These are phyloP conservation scores for Columbina picui DNA, from an alignment of 2,113 vertebrate species.

Conservation along the genomic window DNA sequence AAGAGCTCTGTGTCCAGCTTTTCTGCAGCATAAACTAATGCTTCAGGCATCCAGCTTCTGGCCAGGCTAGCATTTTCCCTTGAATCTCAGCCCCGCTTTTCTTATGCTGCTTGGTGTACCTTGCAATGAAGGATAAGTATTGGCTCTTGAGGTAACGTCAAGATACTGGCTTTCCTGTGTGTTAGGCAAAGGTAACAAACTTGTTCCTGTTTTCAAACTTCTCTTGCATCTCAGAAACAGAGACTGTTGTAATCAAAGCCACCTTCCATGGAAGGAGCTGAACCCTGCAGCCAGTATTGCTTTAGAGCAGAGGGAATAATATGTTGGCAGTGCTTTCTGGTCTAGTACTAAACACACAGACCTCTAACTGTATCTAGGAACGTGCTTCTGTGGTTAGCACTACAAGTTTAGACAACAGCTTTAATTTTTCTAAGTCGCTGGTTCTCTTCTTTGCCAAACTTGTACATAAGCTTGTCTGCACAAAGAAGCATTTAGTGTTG, in stretches of 20 bases:
- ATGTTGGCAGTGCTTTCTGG: not conserved
- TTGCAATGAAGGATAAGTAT: not conserved
- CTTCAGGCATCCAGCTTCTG: not conserved
- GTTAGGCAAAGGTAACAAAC: not conserved
- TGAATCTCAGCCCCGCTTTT: not conserved
- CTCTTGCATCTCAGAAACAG: not conserved
- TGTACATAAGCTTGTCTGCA: not conserved
- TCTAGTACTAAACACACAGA: not conserved
- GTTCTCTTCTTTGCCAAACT: not conserved
- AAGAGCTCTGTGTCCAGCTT: not conserved
- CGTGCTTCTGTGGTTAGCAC: slow-evolving; percentile 6
- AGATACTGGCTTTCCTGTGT: not conserved
- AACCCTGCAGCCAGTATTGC: not conserved
- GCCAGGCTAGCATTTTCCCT: not conserved
- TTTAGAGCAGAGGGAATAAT: not conserved
- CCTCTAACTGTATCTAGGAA: not conserved
- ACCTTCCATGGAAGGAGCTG: not conserved
- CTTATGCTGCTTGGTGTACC: not conserved
- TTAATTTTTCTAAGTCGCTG: not conserved
- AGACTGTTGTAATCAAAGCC: not conserved
- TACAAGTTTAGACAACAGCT: not conserved
- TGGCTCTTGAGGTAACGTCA: not conserved
- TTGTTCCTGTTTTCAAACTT: not conserved
- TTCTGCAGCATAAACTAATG: not conserved
- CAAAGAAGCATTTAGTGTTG: slow-evolving; percentile 42